Base-by-base conservation (phyloP, 2,888 invertebrate genomes). In the Thymelicus acteon region DNA sequence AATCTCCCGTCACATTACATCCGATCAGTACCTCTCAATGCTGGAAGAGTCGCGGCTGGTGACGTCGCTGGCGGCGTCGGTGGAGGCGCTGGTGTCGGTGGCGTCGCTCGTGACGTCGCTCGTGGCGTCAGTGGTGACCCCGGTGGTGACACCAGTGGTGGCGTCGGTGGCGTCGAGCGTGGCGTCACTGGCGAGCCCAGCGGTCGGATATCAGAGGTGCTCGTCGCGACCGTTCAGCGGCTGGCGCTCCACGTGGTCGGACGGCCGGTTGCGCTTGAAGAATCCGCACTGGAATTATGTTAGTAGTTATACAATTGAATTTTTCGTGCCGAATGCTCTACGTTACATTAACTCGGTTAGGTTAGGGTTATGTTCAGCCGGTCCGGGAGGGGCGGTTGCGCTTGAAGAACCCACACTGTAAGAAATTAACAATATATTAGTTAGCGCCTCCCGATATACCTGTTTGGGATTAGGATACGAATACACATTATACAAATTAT, bases 371-470 rank as follows among this genome's bases (percentile, higher is more conserved):
- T 44, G 62, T 57, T 68, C 68, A 68, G 68, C 68, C 62, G 61
- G 68, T 68, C 68, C 68, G 62, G 0, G 95, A 95, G 66, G 98
- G 98, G 48, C 98, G 95, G 90, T 97, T 97, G 82, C 98, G 95
- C 85, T 97, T 97, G 94, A 98, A 98, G 95, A 98, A 98, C 72
- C 98, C 98, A 86, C 97, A 96, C 97, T 98, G 91, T 52, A 77
- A 82, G 68, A 68, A 57, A 68, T 68, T 68, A 68, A 68, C 48
- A 68, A 68, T 68, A 62, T 37, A 68, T 68, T 62, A 68, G 39
- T 68, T 44, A 68, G 67, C 67, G 40, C 6, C 24, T 61, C 52
- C 61, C 12, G 19, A 13, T 8, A 15, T 7, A 61, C 44, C 67
- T 54, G 60, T 8, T 54, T 19, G 52, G 31, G 61, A 40, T 68